Base-by-base conservation (phyloP, 2,797 vertebrate genomes). In the Epinephelus malabaricus region DNA sequence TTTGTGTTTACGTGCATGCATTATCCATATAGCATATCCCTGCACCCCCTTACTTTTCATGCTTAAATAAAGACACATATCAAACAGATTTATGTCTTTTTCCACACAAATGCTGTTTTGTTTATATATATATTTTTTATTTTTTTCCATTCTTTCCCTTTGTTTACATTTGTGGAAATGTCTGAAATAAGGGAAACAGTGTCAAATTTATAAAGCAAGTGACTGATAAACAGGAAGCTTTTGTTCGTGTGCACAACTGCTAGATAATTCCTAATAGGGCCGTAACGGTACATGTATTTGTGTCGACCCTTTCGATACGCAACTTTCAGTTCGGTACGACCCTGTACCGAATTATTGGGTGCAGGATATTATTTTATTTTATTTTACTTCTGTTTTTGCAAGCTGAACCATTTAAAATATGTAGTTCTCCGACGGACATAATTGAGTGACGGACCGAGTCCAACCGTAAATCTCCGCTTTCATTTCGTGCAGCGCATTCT, bases 1-100 rank as follows among this genome's bases (percentile, higher is more conserved):
- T 71, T 79, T 81, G 63, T 86, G 88, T 89, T 89, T 82, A 79
- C 63, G 83, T 86, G 62, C 67, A 54, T 9, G 54, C 17, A 47
- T 77, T 73, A 63, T 43, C n/a, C 63, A 56, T 3, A 1, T 8
- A 34, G 23, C 69, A 72, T 3, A 45, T 54, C 49, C 21, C 64
- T 76, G 14, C 45, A 63, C 10, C 23, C 17, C 30, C 43, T 5
- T 72, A 51, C 25, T 45, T 65, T 65, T 74, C 45, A 69, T n/a
- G 56, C 19, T 27, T 14, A 23, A 25, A 60, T 38, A 64, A 15
- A 18, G 46, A 64, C 15, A 53, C 51, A 64, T 17, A 6, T 50
- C 12, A 27, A 50, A 69, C 9, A 23, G 11, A 73, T 53, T 53
- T 11, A 4, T 23, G n/a, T 19, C 27, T 60, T 50, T 8, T 40